Base-by-base conservation (phyloP, 1,140 invertebrate species). In the Portunus trituberculatus region DNA sequence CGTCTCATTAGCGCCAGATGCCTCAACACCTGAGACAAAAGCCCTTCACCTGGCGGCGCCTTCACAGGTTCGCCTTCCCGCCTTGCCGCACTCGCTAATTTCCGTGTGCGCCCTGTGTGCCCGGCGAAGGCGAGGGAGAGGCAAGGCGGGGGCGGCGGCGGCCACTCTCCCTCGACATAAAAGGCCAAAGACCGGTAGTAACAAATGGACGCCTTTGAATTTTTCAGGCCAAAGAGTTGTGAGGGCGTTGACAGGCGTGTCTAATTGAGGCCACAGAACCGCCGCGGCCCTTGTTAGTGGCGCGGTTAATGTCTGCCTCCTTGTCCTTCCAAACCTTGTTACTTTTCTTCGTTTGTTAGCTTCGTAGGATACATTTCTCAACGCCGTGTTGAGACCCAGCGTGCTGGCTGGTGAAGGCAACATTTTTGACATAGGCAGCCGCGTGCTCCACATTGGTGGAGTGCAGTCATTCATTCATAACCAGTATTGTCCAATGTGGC, bases 11-110 rank as follows among this genome's bases (percentile, higher is more conserved):
- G 39, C 89, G 89, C 89, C 89, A 91, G 32, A 91, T 91, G 89
- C 89, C 45, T 91, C 89, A 91, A 91, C 89, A 91, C 89, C 89
- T 91, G 89, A 91, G 89, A 91, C 89, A 91, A 91, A 91, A 52
- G 89, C 46, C 16, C 89, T 48, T 52, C 39, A 52, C 89, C 32
- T 46, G 45, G 67, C 67, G 67, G 67, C 67, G 67, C 67, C 67
- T 76, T 76, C 67, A 76, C 67, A 76, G 67, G 67, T 76, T 76
- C n/a, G 67, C 0, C 67, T 76, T 25, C 20, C 67, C 67, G 67
- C 20, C 67, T 2, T n/a, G 20, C 67, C 67, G 48, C n/a, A 76
- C 67, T n/a, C 67, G 20, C 67, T n/a, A 52, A 52, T 91, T 46
- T 46, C 45, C 52, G 89, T 91, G 89, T 91, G 89, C 52, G 89